Percentiles rank a stretch among this genome's conserved stretches.
These are phyloP conservation scores for Neofelis nebulosa DNA, from an alignment of 2,113 vertebrate genomes.

Conservation along the genomic window DNA sequence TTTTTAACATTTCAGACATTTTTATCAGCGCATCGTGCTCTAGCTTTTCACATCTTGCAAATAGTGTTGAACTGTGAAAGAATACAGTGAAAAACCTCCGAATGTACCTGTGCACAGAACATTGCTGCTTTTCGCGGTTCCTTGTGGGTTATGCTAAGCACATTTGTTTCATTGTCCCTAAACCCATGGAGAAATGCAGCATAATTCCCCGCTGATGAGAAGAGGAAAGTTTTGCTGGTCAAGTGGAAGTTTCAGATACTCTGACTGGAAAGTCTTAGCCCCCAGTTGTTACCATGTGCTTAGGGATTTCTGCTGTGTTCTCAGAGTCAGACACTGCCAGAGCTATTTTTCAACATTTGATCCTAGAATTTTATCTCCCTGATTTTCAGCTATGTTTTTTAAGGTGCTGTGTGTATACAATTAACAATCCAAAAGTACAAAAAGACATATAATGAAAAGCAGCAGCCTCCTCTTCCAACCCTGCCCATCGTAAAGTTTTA, in stretches of 20 bases:
- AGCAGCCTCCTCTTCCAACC: background rate
- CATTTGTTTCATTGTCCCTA: background rate
- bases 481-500: background rate
- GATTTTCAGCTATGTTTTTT: background rate
- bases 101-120: background rate
- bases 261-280: background rate
- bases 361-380: background rate
- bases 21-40: background rate
- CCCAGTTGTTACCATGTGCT: rapidly evolving
- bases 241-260: background rate
- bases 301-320: background rate
- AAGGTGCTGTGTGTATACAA: background rate
- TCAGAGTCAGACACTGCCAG: background rate
- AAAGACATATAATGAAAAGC: background rate
- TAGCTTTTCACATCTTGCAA: background rate
- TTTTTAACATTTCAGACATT: background rate
- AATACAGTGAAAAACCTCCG: background rate
- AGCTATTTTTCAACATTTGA: background rate
- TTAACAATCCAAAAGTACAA: background rate
- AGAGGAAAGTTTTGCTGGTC: background rate
- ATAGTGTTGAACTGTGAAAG: background rate
- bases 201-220: background rate
- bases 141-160: background rate
- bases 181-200: background rate
- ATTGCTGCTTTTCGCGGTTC: background rate